These are phyloP conservation scores for Eupithecia subumbrata DNA, from an alignment of 2,888 invertebrate genomes.

Conservation along the genomic window DNA sequence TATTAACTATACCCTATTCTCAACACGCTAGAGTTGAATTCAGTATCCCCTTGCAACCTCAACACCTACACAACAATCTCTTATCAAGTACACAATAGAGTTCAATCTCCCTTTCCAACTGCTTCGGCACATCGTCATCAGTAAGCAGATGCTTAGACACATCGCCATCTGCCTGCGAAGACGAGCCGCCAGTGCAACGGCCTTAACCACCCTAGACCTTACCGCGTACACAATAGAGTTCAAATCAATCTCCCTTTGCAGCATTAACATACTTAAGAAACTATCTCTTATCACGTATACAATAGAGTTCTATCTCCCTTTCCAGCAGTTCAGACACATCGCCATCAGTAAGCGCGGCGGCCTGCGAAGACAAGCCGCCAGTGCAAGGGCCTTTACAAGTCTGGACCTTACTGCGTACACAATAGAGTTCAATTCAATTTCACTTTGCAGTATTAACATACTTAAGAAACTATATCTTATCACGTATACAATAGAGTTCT, in stretches of 20 bases:
- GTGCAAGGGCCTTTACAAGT: slow-evolving; percentile 98
- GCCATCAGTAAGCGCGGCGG: slow-evolving; percentile 67
- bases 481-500: not conserved
- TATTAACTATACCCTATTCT: too few species aligned
- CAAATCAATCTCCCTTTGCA: not conserved
- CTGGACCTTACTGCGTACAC: not conserved
- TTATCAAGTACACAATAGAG: not conserved
- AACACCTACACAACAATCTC: not conserved
- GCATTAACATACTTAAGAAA: not conserved
- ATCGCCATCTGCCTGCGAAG: slow-evolving; percentile 66
- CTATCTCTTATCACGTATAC: not conserved
- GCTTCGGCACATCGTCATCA: slow-evolving; percentile 73
- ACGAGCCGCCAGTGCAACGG: slow-evolving; percentile 97
- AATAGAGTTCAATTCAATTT: not conserved
- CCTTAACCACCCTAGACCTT: slow-evolving; percentile 89
- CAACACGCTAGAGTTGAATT: not conserved
- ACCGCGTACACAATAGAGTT: not conserved
- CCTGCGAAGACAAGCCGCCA: slow-evolving; percentile 89
- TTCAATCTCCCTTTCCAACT: slow-evolving; percentile 45
- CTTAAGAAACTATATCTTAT: not conserved
- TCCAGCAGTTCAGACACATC: slow-evolving; percentile 71
- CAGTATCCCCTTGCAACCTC: not conserved
- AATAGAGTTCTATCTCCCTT: not conserved
- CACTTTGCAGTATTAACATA: not conserved
- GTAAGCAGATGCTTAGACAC: slow-evolving; percentile 36